A percentile compares a stretch with the other conserved stretches of the same genome.
phyloP scores from a whole-genome alignment of 1,140 invertebrate genomes.

The Sitodiplosis mosellana region DNA sequence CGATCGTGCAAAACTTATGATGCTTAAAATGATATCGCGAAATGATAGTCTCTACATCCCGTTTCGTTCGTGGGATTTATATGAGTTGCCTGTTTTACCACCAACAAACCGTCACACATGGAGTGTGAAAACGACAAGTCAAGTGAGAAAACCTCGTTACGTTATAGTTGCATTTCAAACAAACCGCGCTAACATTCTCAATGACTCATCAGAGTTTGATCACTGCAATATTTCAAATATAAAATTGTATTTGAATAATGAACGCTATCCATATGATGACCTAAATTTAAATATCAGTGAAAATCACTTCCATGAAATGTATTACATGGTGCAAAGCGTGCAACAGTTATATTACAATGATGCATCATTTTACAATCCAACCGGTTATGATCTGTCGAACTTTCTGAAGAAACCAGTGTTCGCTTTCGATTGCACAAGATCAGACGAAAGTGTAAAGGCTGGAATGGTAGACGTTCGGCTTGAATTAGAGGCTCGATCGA shows the following conservation, averaged over 20 bases:
- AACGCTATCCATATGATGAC: conserved; percentile 16
- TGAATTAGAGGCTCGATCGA: conserved; percentile 10
- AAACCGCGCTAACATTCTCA: conserved; percentile 5
- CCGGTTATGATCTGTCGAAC: conserved; percentile 4
- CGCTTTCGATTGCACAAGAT: conserved; percentile 12
- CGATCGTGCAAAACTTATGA: too few relatives aligned
- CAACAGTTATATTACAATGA: conserved; percentile 11
- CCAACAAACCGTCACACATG: conserved; percentile 12
- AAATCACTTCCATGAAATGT: conserved; percentile 8
- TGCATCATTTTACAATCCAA: conserved; percentile 1
- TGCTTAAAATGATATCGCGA: too few relatives aligned
- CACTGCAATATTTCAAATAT: conserved; percentile 11
- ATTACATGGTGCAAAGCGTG: conserved; percentile 14
- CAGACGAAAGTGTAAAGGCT: conserved; percentile 10
- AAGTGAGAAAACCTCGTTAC: conserved; percentile 16
- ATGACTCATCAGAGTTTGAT: conserved; percentile 10
- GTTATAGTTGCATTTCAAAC: conserved; percentile 13
- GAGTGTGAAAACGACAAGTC: conserved; percentile 15
- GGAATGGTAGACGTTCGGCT: conserved; percentile 11
- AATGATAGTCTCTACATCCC: conserved; percentile 7
- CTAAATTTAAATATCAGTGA: conserved; percentile 10
- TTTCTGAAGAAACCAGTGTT: conserved; percentile 6
- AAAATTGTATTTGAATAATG: conserved; percentile 14
- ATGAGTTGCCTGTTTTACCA: conserved; percentile 21
- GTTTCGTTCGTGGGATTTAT: conserved; percentile 20